These are phyloP conservation scores for Tipula unca DNA, from an alignment of 2,888 invertebrate species.

Conservation along the genomic window DNA sequence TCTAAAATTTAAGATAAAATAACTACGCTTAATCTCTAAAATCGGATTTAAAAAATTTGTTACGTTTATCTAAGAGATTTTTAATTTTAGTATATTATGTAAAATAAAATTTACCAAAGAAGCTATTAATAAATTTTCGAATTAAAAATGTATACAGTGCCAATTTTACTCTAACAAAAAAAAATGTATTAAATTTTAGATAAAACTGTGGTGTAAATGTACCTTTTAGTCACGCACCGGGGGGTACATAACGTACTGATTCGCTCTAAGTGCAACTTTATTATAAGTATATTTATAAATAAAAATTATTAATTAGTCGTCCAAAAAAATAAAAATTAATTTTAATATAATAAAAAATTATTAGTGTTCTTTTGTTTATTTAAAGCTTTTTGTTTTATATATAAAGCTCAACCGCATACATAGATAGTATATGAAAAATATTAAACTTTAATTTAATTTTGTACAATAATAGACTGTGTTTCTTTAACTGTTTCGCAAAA, in stretches of 20 bases:
- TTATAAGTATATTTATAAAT: neutral
- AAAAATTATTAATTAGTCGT: neutral
- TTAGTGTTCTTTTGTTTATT: neutral
- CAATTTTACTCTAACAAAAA: neutral
- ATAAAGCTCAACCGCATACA: neutral
- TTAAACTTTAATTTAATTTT: neutral
- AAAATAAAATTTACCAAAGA: neutral
- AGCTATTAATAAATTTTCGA: neutral
- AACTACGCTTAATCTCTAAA: neutral
- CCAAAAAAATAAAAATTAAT: neutral
- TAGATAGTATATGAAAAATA: neutral
- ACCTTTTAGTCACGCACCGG: neutral
- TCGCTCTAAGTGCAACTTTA: neutral
- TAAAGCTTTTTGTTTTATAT: neutral
- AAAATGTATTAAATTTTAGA: conserved; percentile 2
- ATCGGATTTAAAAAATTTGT: neutral
- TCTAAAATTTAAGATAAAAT: neutral
- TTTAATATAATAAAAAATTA: neutral
- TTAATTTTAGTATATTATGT: neutral
- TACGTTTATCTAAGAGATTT: neutral
- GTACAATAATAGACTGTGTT: neutral
- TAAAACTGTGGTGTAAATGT: neutral
- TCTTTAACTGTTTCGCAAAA: neutral
- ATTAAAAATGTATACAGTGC: neutral
- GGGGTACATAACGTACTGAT: neutral